A percentile compares a stretch with the other conserved stretches of the same genome.
These are phyloP conservation scores for Keiferia lycopersicella DNA, from an alignment of 2,888 invertebrate genomes.

Conservation along the genomic window DNA sequence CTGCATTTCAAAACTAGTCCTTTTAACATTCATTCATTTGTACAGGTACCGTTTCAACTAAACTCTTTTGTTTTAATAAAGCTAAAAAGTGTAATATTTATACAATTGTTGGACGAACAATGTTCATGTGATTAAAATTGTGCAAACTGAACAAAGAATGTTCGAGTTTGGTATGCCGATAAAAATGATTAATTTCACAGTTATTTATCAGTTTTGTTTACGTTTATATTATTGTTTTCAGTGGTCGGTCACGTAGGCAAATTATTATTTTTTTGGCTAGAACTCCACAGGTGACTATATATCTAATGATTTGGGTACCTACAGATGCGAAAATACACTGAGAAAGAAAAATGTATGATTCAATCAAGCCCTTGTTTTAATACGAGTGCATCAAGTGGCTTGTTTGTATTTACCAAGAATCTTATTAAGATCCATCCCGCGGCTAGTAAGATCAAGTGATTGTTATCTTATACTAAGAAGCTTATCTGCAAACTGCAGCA, in stretches of 20 bases:
- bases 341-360: too few species aligned
- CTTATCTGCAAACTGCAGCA: too few species aligned
- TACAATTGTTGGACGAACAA: constrained; percentile 32
- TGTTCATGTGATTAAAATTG: constrained; percentile 3
- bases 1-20: not conserved
- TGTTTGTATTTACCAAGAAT: too few species aligned
- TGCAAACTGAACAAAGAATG: not conserved
- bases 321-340: too few species aligned
- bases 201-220: constrained; percentile 7
- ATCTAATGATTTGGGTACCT: too few species aligned
- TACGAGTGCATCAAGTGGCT: too few species aligned
- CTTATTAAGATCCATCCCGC: too few species aligned
- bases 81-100: constrained; percentile 23
- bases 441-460: too few species aligned
- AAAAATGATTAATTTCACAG: constrained; percentile 15
- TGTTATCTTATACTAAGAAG: too few species aligned
- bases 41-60: not conserved
- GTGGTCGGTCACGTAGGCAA: not conserved
- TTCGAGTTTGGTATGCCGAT: not conserved
- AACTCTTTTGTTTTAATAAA: not conserved
- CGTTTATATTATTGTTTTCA: not conserved
- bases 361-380: too few species aligned
- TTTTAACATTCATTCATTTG: not conserved
- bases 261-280: too few species aligned
- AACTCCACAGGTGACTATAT: too few species aligned